Percentiles rank a stretch among this genome's conserved stretches.
These are phyloP conservation scores for Dallia pectoralis DNA, from an alignment of 2,797 vertebrate genomes.

Conservation along the genomic window DNA sequence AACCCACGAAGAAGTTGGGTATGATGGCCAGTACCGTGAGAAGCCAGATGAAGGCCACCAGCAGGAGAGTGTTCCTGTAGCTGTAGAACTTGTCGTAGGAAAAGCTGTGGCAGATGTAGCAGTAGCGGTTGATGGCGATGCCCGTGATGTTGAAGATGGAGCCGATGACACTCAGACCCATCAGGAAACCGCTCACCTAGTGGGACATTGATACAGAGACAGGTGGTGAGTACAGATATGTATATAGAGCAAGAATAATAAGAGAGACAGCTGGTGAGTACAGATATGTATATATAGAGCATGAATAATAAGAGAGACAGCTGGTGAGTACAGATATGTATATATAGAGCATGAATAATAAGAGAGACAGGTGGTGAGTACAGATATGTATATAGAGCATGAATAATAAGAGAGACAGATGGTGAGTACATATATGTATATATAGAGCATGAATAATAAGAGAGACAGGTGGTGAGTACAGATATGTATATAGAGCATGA, in stretches of 20 bases:
- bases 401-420: not conserved
- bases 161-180: conserved; percentile 85
- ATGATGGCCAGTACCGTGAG: conserved; percentile 79
- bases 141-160: conserved; percentile 89
- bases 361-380: not conserved
- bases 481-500: not conserved
- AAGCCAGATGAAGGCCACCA: conserved; percentile 79
- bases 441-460: not conserved
- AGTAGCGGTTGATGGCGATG: conserved; percentile 85
- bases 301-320: not conserved
- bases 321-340: not conserved
- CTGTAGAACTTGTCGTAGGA: conserved; percentile 79
- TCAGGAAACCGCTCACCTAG: conserved; percentile 79
- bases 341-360: not conserved
- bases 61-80: conserved; percentile 72
- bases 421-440: not conserved
- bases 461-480: not conserved
- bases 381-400: not conserved
- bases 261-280: not conserved
- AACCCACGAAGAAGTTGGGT: conserved; percentile 84
- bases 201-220: not conserved
- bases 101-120: conserved; percentile 84
- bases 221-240: not conserved
- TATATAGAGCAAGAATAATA: not conserved
- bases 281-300: not conserved